Evolutionary conservation across 2,888 invertebrate genomes (phyloP), one percentile per base, ranked within the genome.

Genomic region (Julus scandinavius): DNA sequence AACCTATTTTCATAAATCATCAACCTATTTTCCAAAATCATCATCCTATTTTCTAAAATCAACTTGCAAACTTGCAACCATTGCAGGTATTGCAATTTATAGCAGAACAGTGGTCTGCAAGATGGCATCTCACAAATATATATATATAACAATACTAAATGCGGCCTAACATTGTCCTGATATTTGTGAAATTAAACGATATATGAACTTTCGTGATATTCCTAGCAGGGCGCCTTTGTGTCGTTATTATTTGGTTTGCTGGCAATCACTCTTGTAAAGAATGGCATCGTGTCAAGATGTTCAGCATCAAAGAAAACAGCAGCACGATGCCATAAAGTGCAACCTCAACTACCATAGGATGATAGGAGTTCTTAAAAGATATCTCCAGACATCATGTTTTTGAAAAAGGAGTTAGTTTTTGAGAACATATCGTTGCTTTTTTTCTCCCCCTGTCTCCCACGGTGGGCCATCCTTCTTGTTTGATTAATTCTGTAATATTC

Each of bases 351-450:
- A n/a, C 58, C n/a, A 72, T 20, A 7, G 41, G 63, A n/a, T n/a
- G n/a, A n/a, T n/a, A n/a, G 63, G 20, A 72, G 63, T 72, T 20
- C 63, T 72, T 72, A 72, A 72, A 72, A 20, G 63, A 72, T 72
- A 20, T 72, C 63, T 20, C 63, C 63, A 72, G 20, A 72, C 63
- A 72, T 72, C 9, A 72, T 72, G 63, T 72, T 72, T 72, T 72
- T 72, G 63, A 20, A 72, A 54, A 72, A 72, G 20, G 20, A 72
- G 63, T 72, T 20, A 5, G 20, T 72, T 72, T 72, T 72, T 7
- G 63, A 72, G 63, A 72, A 20, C 63, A 72, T 72, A 72, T 58
- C 58, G 58, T 58, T 58, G 17, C 17, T 2, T 58, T 15, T 72
- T 72, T 63, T 29, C 20, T 63, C 9, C 63, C 29, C 29, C 29